Evolutionary conservation across 2,888 invertebrate species (phyloP).

Genomic region (Atrina japonica): DNA sequence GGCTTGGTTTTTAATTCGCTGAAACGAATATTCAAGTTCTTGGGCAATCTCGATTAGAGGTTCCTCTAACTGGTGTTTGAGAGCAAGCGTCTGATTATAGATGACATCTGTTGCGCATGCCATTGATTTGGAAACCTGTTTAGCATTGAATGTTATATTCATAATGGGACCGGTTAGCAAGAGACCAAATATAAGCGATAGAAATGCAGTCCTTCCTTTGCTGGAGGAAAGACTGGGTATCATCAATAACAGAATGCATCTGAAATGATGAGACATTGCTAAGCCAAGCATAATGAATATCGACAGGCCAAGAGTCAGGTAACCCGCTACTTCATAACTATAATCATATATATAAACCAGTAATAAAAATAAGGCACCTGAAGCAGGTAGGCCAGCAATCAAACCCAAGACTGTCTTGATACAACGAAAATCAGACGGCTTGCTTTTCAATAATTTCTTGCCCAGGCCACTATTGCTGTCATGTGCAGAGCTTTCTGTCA

Average conservation of each 20-base stretch:
- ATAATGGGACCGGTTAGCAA: slow-evolving; percentile 51
- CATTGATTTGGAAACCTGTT: slow-evolving; percentile 53
- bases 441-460: no score
- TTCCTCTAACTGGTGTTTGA: slow-evolving; percentile 45
- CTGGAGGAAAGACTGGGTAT: slow-evolving; percentile 56
- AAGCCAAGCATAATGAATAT: slow-evolving; percentile 47
- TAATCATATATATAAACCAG: slow-evolving; percentile 52
- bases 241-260: slow-evolving; percentile 53
- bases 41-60: slow-evolving; percentile 43
- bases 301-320: slow-evolving; percentile 41
- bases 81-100: slow-evolving; percentile 48
- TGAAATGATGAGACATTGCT: slow-evolving; percentile 46
- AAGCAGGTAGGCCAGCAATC: no score
- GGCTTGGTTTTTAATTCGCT: slow-evolving; percentile 13
- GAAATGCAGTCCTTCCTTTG: slow-evolving; percentile 50
- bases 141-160: slow-evolving; percentile 55
- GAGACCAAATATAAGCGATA: slow-evolving; percentile 57
- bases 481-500: no score
- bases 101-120: slow-evolving; percentile 57
- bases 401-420: no score
- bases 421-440: no score
- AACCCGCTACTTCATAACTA: slow-evolving; percentile 34
- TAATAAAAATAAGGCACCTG: slow-evolving; percentile 42
- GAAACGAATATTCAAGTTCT: slow-evolving; percentile 20
- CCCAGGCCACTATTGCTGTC: no score